Conservation (phyloP, 2,797 vertebrate genomes). For the Clangula hyemalis region DNA sequence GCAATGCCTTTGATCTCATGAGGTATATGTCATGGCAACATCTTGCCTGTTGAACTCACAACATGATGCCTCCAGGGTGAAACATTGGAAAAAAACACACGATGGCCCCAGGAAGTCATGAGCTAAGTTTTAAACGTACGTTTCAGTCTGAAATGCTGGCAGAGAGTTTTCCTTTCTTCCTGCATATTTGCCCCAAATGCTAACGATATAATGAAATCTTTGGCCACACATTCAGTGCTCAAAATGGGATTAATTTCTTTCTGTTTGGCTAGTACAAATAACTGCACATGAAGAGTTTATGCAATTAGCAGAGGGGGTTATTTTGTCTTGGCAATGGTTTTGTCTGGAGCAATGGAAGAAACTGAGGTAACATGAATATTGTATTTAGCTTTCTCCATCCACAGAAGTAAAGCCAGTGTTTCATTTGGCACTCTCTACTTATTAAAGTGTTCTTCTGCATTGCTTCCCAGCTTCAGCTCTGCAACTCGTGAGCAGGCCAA, state of each 20-base stretch:
- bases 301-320: constrained; percentile 44
- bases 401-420: constrained; percentile 25
- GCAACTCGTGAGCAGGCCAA: constrained; percentile 27
- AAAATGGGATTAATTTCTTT: constrained; percentile 57
- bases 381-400: constrained; percentile 39
- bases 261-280: constrained; percentile 55
- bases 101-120: background rate
- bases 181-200: constrained; percentile 33
- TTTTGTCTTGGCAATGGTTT: constrained; percentile 58
- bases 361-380: constrained; percentile 46
- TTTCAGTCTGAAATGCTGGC: constrained; percentile 28
- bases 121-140: constrained; percentile 20
- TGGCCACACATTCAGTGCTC: constrained; percentile 21
- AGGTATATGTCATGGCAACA: constrained; percentile 44
- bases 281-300: constrained; percentile 32
- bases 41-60: constrained; percentile 20
- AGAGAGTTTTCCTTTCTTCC: constrained; percentile 12
- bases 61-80: constrained; percentile 13
- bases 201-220: constrained; percentile 52
- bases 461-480: constrained; percentile 32
- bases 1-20: constrained; percentile 52
- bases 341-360: constrained; percentile 20
- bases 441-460: constrained; percentile 49
- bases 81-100: background rate
- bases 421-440: constrained; percentile 55